A percentile compares a stretch with the other conserved stretches of the same genome.
phyloP scores from a whole-genome alignment of 1,140 invertebrate species.

The Pseudomyrmex flavicornis region DNA sequence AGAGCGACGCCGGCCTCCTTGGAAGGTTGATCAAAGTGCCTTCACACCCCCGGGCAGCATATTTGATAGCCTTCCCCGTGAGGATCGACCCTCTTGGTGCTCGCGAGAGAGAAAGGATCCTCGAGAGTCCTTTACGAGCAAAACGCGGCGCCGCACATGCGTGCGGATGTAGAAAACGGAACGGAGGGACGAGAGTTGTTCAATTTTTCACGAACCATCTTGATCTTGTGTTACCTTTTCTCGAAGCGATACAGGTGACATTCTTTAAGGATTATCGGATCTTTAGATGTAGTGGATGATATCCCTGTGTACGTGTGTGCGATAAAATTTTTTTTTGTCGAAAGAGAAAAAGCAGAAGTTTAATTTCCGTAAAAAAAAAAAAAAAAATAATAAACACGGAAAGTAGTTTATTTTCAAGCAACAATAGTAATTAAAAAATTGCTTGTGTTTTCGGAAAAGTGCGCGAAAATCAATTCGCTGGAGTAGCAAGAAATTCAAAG shows the following conservation, averaged over 20 bases:
- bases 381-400: too few relatives aligned
- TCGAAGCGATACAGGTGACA: too few relatives aligned
- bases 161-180: not conserved
- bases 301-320: too few relatives aligned
- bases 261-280: slow-evolving; percentile 2
- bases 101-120: slow-evolving; percentile 35
- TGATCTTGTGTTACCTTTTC: not conserved
- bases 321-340: too few relatives aligned
- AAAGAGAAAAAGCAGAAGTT: too few relatives aligned
- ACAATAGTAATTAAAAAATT: too few relatives aligned
- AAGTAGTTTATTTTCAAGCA: too few relatives aligned
- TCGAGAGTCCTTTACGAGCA: slow-evolving; percentile 55
- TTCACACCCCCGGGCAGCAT: slow-evolving; percentile 81
- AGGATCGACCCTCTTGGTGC: slow-evolving; percentile 54
- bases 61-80: slow-evolving; percentile 77
- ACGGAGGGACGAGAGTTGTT: not conserved
- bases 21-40: slow-evolving; percentile 81
- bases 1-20: slow-evolving; percentile 67
- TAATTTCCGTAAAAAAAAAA: too few relatives aligned
- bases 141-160: slow-evolving; percentile 23
- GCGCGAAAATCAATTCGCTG: too few relatives aligned
- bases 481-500: too few relatives aligned
- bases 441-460: too few relatives aligned
- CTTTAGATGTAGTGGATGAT: too few relatives aligned
- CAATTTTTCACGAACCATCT: slow-evolving; percentile 29